phyloP scores from a whole-genome alignment of 2,888 invertebrate genomes.

The Xylota segnis region DNA sequence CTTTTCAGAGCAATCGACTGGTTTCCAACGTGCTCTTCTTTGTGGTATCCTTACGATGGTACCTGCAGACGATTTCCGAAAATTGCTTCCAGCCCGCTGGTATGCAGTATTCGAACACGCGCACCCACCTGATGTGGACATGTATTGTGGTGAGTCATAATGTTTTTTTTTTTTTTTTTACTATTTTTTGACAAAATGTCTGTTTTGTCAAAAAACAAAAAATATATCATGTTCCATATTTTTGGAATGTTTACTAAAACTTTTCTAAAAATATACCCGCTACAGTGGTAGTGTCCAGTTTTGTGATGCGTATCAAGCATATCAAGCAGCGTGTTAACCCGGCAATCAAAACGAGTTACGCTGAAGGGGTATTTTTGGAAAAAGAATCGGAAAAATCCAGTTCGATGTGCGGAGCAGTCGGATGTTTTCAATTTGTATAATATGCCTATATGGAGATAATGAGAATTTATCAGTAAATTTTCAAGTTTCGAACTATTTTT shows the following conservation, averaged over 20 bases:
- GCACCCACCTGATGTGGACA: conserved; percentile 30
- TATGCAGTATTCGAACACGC: conserved; percentile 68
- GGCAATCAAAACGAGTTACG: not conserved
- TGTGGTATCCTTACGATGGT: conserved; percentile 71
- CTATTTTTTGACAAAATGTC: conserved; percentile 19
- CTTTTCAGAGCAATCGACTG: conserved; percentile 71
- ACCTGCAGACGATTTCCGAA: conserved; percentile 73
- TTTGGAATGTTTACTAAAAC: not conserved
- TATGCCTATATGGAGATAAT: not conserved
- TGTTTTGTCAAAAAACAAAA: conserved; percentile 31
- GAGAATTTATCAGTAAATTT: not conserved
- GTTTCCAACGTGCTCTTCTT: conserved; percentile 58
- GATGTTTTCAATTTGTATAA: conserved; percentile 10
- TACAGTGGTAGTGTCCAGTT: not conserved
- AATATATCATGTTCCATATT: not conserved
- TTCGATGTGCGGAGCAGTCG: not conserved
- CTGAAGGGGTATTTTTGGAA: not conserved
- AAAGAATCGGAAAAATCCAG: not conserved
- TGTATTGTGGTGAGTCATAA: conserved; percentile 66
- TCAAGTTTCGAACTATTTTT: not conserved
- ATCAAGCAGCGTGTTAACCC: not conserved
- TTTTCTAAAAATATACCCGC: conserved; percentile 6
- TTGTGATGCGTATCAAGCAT: not conserved
- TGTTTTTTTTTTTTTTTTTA: conserved; percentile 28
- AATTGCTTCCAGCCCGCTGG: conserved; percentile 75